Percentiles rank a stretch among this genome's conserved stretches.
Evolutionary conservation across 1,140 invertebrate species (phyloP).

Genomic region (Macrostomum lignano): DNA sequence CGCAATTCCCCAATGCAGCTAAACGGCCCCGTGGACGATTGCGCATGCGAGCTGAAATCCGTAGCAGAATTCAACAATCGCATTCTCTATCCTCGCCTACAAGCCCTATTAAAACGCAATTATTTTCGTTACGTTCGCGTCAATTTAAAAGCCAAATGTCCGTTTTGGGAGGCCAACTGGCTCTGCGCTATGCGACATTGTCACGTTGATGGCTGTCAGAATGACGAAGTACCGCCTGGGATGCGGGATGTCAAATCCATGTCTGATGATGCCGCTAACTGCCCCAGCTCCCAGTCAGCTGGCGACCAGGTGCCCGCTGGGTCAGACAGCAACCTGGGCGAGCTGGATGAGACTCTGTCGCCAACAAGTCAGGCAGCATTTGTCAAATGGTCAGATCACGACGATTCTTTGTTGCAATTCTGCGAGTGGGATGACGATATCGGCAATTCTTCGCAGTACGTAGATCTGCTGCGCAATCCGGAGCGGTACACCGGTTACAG

Average conservation of each 20-base stretch:
- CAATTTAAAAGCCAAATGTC: slow-evolving; percentile 58
- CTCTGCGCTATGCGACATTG: slow-evolving; percentile 62
- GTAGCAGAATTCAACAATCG: slow-evolving; percentile 80
- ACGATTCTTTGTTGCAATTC: slow-evolving; percentile 35
- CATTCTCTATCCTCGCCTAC: slow-evolving; percentile 58
- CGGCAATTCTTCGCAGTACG: slow-evolving; percentile 46
- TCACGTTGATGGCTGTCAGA: slow-evolving; percentile 48
- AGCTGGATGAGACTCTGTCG: background rate
- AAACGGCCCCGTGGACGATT: slow-evolving; percentile 63
- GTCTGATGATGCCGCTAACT: background rate
- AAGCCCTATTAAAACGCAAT: slow-evolving; percentile 56
- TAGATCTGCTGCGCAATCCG: slow-evolving; percentile 74
- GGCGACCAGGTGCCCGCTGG: slow-evolving; percentile 1
- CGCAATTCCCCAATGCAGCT: too few relatives aligned
- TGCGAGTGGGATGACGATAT: slow-evolving; percentile 53
- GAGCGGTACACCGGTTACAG: slow-evolving; percentile 86
- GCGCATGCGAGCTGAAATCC: slow-evolving; percentile 60
- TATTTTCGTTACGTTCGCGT: slow-evolving; percentile 38
- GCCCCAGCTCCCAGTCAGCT: background rate
- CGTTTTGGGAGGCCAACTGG: slow-evolving; percentile 69
- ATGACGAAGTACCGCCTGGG: slow-evolving; percentile 31
- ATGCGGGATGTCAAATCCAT: slow-evolving; percentile 7
- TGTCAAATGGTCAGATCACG: slow-evolving; percentile 2
- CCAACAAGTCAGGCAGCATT: background rate
- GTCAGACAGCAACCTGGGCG: too few relatives aligned